Conservation (phyloP, 2,113 vertebrate genomes). For the Laticauda colubrina region DNA sequence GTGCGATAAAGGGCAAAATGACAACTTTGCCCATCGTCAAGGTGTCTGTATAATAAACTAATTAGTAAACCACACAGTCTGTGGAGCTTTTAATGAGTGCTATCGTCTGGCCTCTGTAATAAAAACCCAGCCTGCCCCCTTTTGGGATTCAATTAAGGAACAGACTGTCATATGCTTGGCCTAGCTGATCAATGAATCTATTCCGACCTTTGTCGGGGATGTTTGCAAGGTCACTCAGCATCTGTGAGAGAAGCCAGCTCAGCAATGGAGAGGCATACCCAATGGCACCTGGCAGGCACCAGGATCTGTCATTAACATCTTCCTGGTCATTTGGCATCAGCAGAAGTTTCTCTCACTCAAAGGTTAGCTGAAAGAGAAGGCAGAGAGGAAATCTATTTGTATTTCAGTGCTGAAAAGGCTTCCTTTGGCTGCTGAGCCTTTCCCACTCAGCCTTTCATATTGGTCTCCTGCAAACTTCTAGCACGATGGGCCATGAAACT, state of each 20-base stretch:
- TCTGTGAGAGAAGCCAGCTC: constrained; percentile 63
- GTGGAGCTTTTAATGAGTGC: constrained; percentile 86
- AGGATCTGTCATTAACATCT: constrained; percentile 82
- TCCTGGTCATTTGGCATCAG: constrained; percentile 88
- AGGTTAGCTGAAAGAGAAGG: constrained; percentile 79
- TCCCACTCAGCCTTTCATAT: constrained; percentile 61
- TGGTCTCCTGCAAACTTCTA: constrained; percentile 40
- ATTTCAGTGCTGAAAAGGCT: constrained; percentile 42
- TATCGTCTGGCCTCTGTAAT: constrained; percentile 85
- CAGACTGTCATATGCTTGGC: constrained; percentile 86
- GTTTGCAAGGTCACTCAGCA: constrained; percentile 80
- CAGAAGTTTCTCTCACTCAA: constrained; percentile 83
- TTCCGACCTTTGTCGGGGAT: constrained; percentile 81
- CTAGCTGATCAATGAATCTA: constrained; percentile 88
- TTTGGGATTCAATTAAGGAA: constrained; percentile 89
- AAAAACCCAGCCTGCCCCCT: constrained; percentile 83
- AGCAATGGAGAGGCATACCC: constrained; percentile 70
- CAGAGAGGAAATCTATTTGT: constrained; percentile 34
- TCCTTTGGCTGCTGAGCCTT: constrained; percentile 57
- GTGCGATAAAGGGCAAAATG: constrained; percentile 86
- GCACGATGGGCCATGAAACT: constrained; percentile 1
- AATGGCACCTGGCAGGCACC: constrained; percentile 76
- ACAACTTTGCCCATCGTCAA: constrained; percentile 84
- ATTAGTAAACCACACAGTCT: constrained; percentile 88
- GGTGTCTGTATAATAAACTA: constrained; percentile 94